These are phyloP conservation scores for Carassius carassius DNA, from an alignment of 2,113 vertebrate genomes.

Conservation along the genomic window DNA sequence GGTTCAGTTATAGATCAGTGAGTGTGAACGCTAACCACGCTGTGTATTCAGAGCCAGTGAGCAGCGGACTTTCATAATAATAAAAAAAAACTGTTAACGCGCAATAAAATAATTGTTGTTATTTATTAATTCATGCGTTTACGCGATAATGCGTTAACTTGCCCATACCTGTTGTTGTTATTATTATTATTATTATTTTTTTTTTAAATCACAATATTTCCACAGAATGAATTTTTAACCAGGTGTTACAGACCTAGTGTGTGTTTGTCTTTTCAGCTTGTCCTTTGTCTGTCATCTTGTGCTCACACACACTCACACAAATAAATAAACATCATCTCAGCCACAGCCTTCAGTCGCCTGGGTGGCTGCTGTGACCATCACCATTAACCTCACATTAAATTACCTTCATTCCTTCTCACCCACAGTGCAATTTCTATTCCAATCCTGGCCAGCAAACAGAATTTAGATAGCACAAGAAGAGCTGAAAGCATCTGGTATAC, in stretches of 20 bases:
- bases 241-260: neutral
- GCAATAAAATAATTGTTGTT: too few species aligned
- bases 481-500: constrained; percentile 17
- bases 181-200: too few species aligned
- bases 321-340: constrained; percentile 17
- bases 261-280: constrained; percentile 8
- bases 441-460: constrained; percentile 25
- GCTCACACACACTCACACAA: neutral
- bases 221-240: neutral
- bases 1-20: too few species aligned
- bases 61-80: too few species aligned
- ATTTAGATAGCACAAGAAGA: constrained; percentile 22
- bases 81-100: too few species aligned
- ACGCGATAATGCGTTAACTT: too few species aligned
- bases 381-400: constrained; percentile 33
- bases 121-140: too few species aligned
- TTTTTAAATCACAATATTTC: neutral
- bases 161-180: too few species aligned
- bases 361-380: constrained; percentile 34
- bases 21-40: too few species aligned
- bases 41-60: too few species aligned
- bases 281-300: neutral
- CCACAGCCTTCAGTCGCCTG: constrained; percentile 24
- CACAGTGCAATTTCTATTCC: constrained; percentile 12
- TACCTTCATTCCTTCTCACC: constrained; percentile 33